Conservation (phyloP, 2,888 invertebrate species). For the Serripes groenlandicus region DNA sequence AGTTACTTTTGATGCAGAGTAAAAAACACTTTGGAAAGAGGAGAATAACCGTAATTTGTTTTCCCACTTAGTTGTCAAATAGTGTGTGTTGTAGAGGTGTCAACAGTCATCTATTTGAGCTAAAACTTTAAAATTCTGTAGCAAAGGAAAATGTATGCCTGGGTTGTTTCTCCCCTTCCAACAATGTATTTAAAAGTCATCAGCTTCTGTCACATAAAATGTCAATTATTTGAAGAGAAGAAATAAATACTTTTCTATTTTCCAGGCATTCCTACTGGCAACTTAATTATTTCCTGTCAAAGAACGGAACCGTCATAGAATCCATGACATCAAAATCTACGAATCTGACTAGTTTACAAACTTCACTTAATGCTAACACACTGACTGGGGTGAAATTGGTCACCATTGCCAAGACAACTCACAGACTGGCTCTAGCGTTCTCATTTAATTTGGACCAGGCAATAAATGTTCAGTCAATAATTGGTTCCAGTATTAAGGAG, state of each 20-base stretch:
- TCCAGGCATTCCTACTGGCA: constrained; percentile 70
- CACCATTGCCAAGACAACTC: constrained; percentile 17
- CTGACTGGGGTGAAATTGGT: neutral
- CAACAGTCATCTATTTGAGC: too few species aligned
- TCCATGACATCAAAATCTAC: constrained; percentile 62
- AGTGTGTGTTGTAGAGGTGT: too few species aligned
- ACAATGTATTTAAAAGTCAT: too few species aligned
- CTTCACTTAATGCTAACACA: neutral
- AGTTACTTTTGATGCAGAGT: too few species aligned
- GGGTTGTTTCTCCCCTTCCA: too few species aligned
- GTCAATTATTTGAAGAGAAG: too few species aligned
- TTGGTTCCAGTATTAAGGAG: constrained; percentile 20
- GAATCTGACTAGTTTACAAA: constrained; percentile 35
- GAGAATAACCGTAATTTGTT: too few species aligned
- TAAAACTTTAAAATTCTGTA: too few species aligned
- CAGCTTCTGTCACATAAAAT: too few species aligned
- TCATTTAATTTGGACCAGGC: constrained; percentile 64
- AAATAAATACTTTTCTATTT: constrained; percentile 11
- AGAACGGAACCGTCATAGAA: constrained; percentile 58
- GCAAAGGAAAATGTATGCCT: too few species aligned
- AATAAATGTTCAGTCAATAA: constrained; percentile 38
- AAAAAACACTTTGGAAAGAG: too few species aligned
- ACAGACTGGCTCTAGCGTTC: constrained; percentile 61
- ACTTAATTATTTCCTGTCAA: constrained; percentile 66
- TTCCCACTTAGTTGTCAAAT: too few species aligned